Percentiles rank a stretch among this genome's conserved stretches.
These are phyloP conservation scores for Thymallus thymallus DNA, from an alignment of 2,113 vertebrate species.

Conservation along the genomic window DNA sequence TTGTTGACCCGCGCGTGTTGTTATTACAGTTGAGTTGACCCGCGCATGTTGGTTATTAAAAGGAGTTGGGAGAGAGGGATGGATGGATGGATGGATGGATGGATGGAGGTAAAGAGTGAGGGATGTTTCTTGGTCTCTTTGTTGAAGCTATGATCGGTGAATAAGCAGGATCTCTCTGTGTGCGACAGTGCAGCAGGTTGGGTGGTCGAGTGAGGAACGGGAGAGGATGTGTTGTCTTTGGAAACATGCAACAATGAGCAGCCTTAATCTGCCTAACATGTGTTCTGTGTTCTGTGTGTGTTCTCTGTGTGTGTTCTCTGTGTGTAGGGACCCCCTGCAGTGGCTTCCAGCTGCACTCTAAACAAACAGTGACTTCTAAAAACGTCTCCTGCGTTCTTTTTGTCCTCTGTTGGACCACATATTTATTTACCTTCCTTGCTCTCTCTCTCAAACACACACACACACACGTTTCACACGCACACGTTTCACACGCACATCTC, in stretches of 20 bases:
- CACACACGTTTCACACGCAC: too few relatives aligned
- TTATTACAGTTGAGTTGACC: too few relatives aligned
- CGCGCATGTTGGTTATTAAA: background rate
- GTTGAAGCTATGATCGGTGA: constrained; percentile 27
- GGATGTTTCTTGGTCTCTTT: background rate
- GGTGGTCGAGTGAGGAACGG: constrained; percentile 27
- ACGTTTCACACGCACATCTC: constrained; percentile 50
- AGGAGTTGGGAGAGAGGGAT: background rate
- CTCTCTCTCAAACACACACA: constrained; percentile 22
- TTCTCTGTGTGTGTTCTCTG: too few relatives aligned
- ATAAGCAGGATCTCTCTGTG: constrained; percentile 43
- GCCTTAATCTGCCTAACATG: constrained; percentile 5
- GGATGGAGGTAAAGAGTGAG: background rate
- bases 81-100: background rate
- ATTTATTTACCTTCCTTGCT: too few relatives aligned
- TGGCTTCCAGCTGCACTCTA: too few relatives aligned
- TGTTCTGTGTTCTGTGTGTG: constrained; percentile 46
- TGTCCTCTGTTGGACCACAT: too few relatives aligned
- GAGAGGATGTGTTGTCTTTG: too few relatives aligned
- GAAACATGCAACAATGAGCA: too few relatives aligned
- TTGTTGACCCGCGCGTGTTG: too few relatives aligned
- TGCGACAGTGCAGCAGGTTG: background rate
- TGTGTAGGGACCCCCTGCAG: constrained; percentile 25
- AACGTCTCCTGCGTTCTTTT: too few relatives aligned
- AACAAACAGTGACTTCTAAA: too few relatives aligned